Evolutionary conservation across 1,140 invertebrate species (phyloP).

Genomic region (Drosophila grimshawi): DNA sequence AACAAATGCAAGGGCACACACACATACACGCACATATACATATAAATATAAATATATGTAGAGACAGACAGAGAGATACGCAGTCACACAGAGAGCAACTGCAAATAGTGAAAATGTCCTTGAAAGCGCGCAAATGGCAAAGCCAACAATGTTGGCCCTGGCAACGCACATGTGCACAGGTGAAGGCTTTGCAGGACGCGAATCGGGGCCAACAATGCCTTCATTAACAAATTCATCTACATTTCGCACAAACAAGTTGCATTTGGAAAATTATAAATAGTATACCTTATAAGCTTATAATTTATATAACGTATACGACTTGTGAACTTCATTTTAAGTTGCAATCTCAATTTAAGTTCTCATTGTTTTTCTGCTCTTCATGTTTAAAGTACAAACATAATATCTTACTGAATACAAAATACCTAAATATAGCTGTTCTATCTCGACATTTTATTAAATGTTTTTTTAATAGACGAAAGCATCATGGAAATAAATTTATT

Average conservation of each 20-base stretch:
- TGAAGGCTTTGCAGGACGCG: constrained; percentile 54
- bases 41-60: constrained; percentile 1
- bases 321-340: no score
- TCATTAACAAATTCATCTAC: constrained; percentile 14
- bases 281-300: background rate
- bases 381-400: no score
- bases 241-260: background rate
- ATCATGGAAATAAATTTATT: no score
- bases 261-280: background rate
- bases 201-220: constrained; percentile 22
- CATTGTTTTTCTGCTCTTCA: no score
- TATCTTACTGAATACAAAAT: no score
- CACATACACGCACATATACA: constrained; percentile 20
- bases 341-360: no score
- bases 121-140: constrained; percentile 65
- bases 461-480: no score
- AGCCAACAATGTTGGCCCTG: constrained; percentile 71
- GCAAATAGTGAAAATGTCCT: constrained; percentile 76
- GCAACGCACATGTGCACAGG: constrained; percentile 50
- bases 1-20: constrained; percentile 61
- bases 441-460: no score
- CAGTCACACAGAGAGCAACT: constrained; percentile 59
- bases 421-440: no score
- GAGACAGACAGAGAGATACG: constrained; percentile 21
- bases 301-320: no score